Conservation (phyloP, 2,797 vertebrate genomes). For the Channa striata region DNA sequence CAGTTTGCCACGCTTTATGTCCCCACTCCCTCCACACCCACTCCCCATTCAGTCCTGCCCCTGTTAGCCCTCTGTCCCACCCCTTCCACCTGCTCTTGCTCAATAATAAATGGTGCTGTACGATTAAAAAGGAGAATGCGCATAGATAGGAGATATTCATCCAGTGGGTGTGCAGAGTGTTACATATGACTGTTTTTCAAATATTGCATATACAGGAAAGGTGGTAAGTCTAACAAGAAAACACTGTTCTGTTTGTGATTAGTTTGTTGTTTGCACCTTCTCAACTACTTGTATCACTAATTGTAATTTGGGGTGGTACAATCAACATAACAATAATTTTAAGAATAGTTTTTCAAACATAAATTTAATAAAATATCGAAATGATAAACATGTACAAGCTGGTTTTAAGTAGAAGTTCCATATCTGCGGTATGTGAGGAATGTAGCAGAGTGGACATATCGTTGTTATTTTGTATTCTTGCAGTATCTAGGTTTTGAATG, state of each 20-base stretch:
- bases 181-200: not conserved
- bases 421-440: not conserved
- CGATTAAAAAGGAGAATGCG: conserved; percentile 69
- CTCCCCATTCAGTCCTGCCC: conserved; percentile 57
- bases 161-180: not conserved
- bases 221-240: not conserved
- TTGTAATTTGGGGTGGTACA: no score
- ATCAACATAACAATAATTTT: no score
- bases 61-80: conserved; percentile 41
- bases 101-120: conserved; percentile 83
- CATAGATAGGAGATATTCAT: conserved; percentile 24
- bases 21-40: conserved; percentile 46
- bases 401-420: no score
- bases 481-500: conserved; percentile 6
- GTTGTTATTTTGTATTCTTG: conserved; percentile 15
- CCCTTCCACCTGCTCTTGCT: conserved; percentile 74
- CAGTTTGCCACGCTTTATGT: conserved; percentile 22
- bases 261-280: no score
- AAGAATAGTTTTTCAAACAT: no score
- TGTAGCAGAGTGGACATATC: conserved; percentile 11
- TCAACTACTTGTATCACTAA: no score
- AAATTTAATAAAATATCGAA: no score
- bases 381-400: no score
- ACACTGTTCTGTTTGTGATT: no score
- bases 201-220: conserved; percentile 1